A percentile compares a stretch with the other conserved stretches of the same genome.
phyloP scores from a whole-genome alignment of 2,888 invertebrate species.

The Alcis repandata region DNA sequence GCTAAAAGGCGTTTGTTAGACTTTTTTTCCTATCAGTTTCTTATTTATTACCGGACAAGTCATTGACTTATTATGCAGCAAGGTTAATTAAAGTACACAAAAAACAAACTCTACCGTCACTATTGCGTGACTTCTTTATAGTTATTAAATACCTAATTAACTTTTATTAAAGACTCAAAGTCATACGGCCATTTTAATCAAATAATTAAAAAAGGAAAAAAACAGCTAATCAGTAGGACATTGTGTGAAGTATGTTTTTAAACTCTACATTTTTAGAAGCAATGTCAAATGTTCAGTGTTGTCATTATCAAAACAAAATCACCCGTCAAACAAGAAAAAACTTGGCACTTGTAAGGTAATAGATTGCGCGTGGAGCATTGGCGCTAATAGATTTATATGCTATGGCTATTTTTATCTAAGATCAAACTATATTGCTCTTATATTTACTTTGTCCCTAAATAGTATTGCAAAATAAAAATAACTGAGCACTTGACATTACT shows the following conservation, averaged over 20 bases:
- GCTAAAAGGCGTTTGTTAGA: no score
- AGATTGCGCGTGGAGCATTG: no score
- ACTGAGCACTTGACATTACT: constrained; percentile 17
- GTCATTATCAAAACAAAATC: constrained; percentile 5
- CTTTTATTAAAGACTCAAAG: constrained; percentile 24
- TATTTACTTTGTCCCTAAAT: no score
- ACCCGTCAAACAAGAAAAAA: neutral
- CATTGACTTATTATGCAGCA: neutral
- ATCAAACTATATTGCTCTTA: no score
- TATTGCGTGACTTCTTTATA: constrained; percentile 19
- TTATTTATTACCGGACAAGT: no score
- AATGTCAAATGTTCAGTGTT: constrained; percentile 33
- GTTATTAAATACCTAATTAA: constrained; percentile 32
- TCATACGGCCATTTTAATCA: constrained; percentile 33
- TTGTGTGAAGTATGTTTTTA: constrained; percentile 25
- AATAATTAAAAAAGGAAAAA: constrained; percentile 24
- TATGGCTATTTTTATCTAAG: no score
- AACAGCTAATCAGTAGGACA: constrained; percentile 20
- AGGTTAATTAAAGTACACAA: constrained; percentile 2
- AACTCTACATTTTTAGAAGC: neutral
- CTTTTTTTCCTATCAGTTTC: no score
- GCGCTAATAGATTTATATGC: no score
- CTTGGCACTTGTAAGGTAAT: no score
- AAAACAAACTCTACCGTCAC: neutral
- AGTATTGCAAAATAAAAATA: neutral